A percentile compares a stretch with the other conserved stretches of the same genome.
Conservation (phyloP, 1,140 invertebrate genomes). For the Amphibalanus amphitrite region DNA sequence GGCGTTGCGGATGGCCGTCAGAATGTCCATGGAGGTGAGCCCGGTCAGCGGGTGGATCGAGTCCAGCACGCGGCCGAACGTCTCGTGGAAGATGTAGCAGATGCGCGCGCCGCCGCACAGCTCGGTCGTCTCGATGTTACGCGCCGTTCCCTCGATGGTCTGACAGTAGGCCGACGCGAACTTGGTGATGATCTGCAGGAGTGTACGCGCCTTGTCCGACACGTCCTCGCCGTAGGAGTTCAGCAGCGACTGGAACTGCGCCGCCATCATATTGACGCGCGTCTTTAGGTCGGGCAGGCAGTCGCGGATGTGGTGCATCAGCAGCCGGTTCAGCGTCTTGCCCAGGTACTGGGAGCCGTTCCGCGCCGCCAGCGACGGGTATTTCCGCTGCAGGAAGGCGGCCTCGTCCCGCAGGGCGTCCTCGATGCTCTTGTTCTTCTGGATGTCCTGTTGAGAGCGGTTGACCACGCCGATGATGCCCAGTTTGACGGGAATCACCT, state of each 20-base stretch:
- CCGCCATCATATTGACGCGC: slow-evolving; percentile 89
- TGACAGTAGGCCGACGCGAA: slow-evolving; percentile 96
- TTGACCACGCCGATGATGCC: slow-evolving; percentile 98
- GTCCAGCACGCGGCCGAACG: slow-evolving; percentile 81
- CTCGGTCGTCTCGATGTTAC: slow-evolving; percentile 96
- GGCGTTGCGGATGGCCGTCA: slow-evolving; percentile 95
- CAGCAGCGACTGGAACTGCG: slow-evolving; percentile 88
- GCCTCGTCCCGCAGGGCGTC: slow-evolving; percentile 89
- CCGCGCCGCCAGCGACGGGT: slow-evolving; percentile 85
- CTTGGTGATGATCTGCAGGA: slow-evolving; percentile 96
- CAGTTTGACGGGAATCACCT: slow-evolving; percentile 94
- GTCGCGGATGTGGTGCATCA: slow-evolving; percentile 98
- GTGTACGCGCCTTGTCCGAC: slow-evolving; percentile 85
- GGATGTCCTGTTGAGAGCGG: slow-evolving; percentile 93
- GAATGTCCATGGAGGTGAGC: slow-evolving; percentile 80
- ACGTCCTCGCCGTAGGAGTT: slow-evolving; percentile 96
- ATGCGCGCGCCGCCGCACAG: slow-evolving; percentile 95
- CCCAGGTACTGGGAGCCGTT: slow-evolving; percentile 96
- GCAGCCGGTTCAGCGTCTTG: slow-evolving; percentile 86
- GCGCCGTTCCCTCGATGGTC: slow-evolving; percentile 92
- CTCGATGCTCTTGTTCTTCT: slow-evolving; percentile 67
- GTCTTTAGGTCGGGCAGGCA: slow-evolving; percentile 96
- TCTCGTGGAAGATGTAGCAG: slow-evolving; percentile 98
- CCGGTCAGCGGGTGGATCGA: slow-evolving; percentile 85
- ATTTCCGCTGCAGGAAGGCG: slow-evolving; percentile 83